Percentiles rank a stretch among this genome's conserved stretches.
Evolutionary conservation across 2,888 invertebrate genomes (phyloP).

Genomic region (Andrena trimmerana): DNA sequence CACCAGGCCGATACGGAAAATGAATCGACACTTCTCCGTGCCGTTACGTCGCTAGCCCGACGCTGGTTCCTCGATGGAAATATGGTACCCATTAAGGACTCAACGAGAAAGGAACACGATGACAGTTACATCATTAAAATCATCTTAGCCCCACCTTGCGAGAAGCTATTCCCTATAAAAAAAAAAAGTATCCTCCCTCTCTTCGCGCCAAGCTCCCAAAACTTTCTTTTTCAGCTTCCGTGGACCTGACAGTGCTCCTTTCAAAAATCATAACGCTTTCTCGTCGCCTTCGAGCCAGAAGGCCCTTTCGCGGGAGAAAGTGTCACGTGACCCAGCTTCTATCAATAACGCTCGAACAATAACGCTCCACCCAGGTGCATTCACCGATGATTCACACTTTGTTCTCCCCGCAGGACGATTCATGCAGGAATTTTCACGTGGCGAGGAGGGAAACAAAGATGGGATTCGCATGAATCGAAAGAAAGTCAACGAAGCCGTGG

Average conservation of each 20-base stretch:
- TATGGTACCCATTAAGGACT: conserved; percentile 3
- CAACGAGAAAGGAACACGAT: background rate
- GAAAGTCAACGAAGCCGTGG: background rate
- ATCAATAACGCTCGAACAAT: conserved; percentile 8
- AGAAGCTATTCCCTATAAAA: too few species aligned
- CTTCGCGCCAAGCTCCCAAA: too few species aligned
- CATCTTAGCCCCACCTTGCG: too few species aligned
- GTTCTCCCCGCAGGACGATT: background rate
- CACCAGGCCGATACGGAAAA: background rate
- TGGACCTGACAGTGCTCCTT: background rate
- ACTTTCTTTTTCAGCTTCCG: too few species aligned
- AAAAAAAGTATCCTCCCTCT: too few species aligned
- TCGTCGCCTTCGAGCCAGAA: conserved; percentile 23
- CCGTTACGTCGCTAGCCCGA: background rate
- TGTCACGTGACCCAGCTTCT: conserved; percentile 39
- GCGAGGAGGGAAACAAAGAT: background rate
- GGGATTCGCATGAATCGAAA: conserved; percentile 6
- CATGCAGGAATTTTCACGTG: background rate
- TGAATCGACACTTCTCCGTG: background rate
- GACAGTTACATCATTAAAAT: too few species aligned
- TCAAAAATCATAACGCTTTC: background rate
- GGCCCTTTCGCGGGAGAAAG: conserved; percentile 60
- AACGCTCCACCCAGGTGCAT: background rate
- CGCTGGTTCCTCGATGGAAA: background rate
- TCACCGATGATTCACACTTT: conserved; percentile 34